Evolutionary conservation across 2,888 invertebrate species (phyloP), one percentile per base, ranked within the genome.

Genomic region (Homarus gammarus): DNA sequence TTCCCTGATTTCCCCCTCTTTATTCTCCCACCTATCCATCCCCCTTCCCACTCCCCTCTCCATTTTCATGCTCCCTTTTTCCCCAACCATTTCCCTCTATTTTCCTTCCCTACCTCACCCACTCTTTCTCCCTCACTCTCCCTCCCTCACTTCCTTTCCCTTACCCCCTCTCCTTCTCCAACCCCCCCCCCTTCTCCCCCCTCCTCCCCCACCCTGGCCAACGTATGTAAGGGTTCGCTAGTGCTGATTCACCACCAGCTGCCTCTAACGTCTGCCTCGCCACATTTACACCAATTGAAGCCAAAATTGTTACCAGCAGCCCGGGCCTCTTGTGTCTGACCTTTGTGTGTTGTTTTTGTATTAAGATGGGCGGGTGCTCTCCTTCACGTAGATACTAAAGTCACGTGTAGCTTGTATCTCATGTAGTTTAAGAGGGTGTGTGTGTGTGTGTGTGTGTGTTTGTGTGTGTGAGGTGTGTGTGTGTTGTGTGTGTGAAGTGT

Each of bases 201-300:
- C 15, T 78, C 22, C 6, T 3, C 31, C 36, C 61, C 18, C 22
- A 36, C 10, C 44, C 38, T 33, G n/a, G n/a, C 31, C 78, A 27
- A 33, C 12, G 49, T n/a, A 8, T 56, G 56, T 56, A 44, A 15
- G 49, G 12, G 49, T 51, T 27, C 31, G 40, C 33, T 33, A 61
- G 15, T 56, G 81, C 81, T 81, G 81, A 81, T 56, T 81, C 81
- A 81, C 64, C 8, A 31, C 61, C 81, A 81, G 81, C 81, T 81
- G 81, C 40, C 44, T 27, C 49, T n/a, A 10, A 10, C 40, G 44
- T 12, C 81, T 61, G 61, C 56, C 81, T 61, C 61, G n/a, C 18
- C 38, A 38, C 81, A 56, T 81, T 81, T 81, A 56, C 33, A 81
- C 81, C 81, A 81, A 81, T 81, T 81, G 51, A 31, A 38, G 33